These are phyloP conservation scores for Cinclus mexicanus DNA, from an alignment of 2,113 vertebrate genomes.

Conservation along the genomic window DNA sequence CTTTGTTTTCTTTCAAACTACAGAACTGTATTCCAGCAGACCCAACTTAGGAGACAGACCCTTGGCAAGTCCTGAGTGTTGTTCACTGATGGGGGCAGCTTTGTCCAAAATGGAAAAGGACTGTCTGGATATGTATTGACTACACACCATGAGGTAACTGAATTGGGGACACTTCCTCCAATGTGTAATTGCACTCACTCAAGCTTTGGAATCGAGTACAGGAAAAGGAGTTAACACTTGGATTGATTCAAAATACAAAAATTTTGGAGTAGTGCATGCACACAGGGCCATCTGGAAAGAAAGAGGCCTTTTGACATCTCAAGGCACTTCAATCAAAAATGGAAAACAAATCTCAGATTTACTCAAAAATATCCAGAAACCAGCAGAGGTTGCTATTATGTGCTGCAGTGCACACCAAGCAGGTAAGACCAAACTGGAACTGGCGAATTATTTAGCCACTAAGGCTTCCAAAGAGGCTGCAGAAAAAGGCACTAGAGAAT, in stretches of 20 bases:
- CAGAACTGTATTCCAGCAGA: not conserved
- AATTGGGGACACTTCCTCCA: not conserved
- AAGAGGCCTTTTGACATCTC: not conserved
- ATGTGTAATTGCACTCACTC: not conserved
- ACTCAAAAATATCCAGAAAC: not conserved
- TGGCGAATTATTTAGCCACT: not conserved
- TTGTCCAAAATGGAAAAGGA: not conserved
- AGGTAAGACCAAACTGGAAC: not conserved
- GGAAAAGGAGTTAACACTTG: not conserved
- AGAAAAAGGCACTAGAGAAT: not conserved
- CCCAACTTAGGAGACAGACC: not conserved
- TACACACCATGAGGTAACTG: not conserved
- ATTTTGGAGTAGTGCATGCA: not conserved
- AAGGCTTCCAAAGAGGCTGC: not conserved
- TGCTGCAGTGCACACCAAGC: not conserved
- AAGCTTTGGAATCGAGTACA: not conserved
- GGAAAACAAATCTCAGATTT: not conserved
- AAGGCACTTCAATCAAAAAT: accelerated
- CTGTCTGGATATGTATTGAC: not conserved
- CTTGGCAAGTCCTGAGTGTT: not conserved
- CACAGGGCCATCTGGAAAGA: not conserved
- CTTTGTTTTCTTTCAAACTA: not conserved
- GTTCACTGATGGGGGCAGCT: not conserved
- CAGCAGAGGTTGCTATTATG: not conserved
- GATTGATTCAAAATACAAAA: not conserved